These are phyloP conservation scores for Sebastes fasciatus DNA, from an alignment of 2,113 vertebrate species.

Conservation along the genomic window DNA sequence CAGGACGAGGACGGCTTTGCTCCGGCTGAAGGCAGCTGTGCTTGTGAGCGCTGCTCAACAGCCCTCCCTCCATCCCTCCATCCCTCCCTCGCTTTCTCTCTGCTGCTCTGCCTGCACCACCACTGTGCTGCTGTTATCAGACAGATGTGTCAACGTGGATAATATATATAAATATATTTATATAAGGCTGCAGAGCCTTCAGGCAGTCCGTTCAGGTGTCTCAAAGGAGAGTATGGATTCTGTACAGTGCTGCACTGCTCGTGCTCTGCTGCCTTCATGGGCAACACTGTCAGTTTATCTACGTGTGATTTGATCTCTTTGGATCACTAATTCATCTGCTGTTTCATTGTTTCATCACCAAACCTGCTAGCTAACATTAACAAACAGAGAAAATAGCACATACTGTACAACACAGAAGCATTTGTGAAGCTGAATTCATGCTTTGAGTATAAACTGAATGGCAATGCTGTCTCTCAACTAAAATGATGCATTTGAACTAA, in stretches of 20 bases:
- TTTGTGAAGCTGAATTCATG: too few species aligned
- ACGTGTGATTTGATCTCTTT: neutral
- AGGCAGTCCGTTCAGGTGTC: neutral
- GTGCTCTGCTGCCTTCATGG: neutral
- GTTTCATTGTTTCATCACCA: neutral
- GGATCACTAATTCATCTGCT: neutral
- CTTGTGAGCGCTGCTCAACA: slow-evolving; percentile 40
- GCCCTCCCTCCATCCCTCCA: slow-evolving; percentile 34
- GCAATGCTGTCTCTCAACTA: too few species aligned
- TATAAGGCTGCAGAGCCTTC: neutral
- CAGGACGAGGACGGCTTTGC: slow-evolving; percentile 38
- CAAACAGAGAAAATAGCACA: neutral
- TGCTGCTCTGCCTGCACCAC: slow-evolving; percentile 45
- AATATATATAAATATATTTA: too few species aligned
- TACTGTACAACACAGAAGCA: too few species aligned
- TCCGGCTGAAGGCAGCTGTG: slow-evolving; percentile 46
- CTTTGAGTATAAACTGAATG: too few species aligned
- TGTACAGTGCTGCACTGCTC: neutral
- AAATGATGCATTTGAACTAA: too few species aligned
- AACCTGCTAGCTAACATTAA: neutral
- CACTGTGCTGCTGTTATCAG: slow-evolving; percentile 18
- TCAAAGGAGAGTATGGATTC: neutral
- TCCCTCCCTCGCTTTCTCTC: slow-evolving; percentile 39
- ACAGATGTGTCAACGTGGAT: slow-evolving; percentile 39
- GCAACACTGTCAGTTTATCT: neutral